A percentile compares a stretch with the other conserved stretches of the same genome.
Evolutionary conservation across 2,797 vertebrate genomes (phyloP).

Genomic region (Amblyopsis hoosieri): DNA sequence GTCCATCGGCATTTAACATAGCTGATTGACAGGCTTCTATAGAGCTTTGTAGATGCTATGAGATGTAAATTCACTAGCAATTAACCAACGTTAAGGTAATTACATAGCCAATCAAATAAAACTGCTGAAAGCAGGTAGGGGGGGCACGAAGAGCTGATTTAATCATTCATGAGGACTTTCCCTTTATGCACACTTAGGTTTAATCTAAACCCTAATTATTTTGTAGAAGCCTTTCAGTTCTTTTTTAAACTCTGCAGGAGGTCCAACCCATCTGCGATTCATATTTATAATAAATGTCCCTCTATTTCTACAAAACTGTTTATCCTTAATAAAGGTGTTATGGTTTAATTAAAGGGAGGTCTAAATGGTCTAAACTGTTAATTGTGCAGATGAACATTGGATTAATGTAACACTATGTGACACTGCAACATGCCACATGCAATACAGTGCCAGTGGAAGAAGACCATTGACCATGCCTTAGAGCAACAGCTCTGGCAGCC

Average conservation of each 20-base stretch:
- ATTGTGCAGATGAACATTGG: too few species aligned
- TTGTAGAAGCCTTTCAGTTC: slow-evolving; percentile 1
- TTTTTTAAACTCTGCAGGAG: slow-evolving; percentile 1
- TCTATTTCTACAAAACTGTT: too few species aligned
- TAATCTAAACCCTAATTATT: slow-evolving; percentile 42
- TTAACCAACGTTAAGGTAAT: slow-evolving; percentile 77
- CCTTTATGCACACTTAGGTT: slow-evolving; percentile 34
- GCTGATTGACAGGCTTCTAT: slow-evolving; percentile 68
- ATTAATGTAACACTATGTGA: too few species aligned
- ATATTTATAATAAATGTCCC: neutral
- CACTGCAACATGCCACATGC: slow-evolving; percentile 26
- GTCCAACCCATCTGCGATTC: neutral
- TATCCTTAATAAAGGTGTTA: too few species aligned
- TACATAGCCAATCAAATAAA: slow-evolving; percentile 74
- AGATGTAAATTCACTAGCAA: slow-evolving; percentile 75
- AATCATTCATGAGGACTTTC: slow-evolving; percentile 56
- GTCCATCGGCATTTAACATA: slow-evolving; percentile 50
- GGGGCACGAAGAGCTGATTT: slow-evolving; percentile 57
- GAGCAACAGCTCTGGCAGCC: slow-evolving; percentile 28
- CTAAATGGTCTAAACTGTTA: too few species aligned
- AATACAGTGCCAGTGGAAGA: slow-evolving; percentile 16
- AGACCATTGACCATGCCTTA: too few species aligned
- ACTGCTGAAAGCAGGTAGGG: slow-evolving; percentile 63
- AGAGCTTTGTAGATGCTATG: slow-evolving; percentile 69
- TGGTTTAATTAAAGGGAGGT: too few species aligned